Percentiles rank a stretch among this genome's conserved stretches.
These are phyloP conservation scores for Mayetiola destructor DNA, from an alignment of 2,888 invertebrate species.

Conservation along the genomic window DNA sequence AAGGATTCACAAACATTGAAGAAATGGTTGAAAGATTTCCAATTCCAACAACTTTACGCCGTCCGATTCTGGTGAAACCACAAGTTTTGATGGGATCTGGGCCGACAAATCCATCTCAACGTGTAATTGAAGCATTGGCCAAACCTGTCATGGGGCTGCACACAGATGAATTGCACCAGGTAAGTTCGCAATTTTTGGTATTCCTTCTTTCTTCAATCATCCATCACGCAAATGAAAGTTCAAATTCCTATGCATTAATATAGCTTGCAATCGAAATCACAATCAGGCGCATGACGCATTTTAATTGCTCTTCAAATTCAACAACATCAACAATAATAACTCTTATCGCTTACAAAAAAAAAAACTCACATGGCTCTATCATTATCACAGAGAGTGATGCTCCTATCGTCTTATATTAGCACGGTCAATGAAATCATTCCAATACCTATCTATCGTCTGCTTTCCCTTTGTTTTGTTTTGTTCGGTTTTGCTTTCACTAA, in stretches of 20 bases:
- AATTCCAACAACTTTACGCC: conserved; percentile 37
- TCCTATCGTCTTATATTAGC: neutral
- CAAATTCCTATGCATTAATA: no score
- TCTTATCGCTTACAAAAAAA: neutral
- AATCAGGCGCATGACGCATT: neutral
- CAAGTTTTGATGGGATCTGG: conserved; percentile 62
- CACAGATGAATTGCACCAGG: conserved; percentile 33
- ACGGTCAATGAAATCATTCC: no score
- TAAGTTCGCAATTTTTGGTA: conserved; percentile 25
- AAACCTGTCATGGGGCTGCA: conserved; percentile 49
- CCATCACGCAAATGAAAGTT: neutral
- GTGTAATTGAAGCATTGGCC: conserved; percentile 47
- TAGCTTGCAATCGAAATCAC: no score
- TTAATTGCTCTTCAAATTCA: neutral
- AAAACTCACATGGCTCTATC: neutral
- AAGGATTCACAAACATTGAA: no score
- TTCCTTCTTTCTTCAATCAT: neutral
- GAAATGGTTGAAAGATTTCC: no score
- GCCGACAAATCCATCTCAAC: conserved; percentile 54
- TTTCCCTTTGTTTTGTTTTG: no score
- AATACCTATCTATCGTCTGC: no score
- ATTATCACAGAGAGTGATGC: no score
- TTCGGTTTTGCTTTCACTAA: neutral
- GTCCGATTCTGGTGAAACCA: conserved; percentile 41
- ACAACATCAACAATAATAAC: neutral